Evolutionary conservation across 2,797 vertebrate genomes (phyloP).

Genomic region (Mormyrops boulengeri): DNA sequence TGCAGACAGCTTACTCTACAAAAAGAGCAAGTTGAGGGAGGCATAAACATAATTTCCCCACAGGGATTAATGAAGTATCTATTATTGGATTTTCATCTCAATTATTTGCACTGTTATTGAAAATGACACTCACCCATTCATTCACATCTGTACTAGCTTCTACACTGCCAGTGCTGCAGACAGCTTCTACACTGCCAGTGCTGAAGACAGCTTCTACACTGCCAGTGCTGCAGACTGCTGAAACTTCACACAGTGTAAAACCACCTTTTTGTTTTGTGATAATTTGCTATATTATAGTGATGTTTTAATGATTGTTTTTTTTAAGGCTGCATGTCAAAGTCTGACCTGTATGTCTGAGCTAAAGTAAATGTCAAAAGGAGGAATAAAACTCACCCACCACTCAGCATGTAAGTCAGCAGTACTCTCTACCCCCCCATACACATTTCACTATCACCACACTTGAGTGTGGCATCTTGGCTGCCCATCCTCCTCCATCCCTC

Average conservation of each 20-base stretch:
- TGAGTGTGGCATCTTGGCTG: neutral
- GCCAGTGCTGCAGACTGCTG: too few species aligned
- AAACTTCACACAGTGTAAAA: neutral
- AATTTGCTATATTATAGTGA: neutral
- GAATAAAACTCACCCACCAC: neutral
- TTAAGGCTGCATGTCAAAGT: neutral
- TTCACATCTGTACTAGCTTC: neutral
- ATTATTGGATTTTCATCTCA: neutral
- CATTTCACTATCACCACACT: neutral
- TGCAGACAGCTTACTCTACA: too few species aligned
- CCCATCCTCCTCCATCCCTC: neutral
- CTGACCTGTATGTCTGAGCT: neutral
- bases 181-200: neutral
- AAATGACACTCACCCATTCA: neutral
- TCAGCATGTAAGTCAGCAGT: neutral
- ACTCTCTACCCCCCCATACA: neutral
- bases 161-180: neutral
- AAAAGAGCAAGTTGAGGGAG: too few species aligned
- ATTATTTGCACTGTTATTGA: neutral
- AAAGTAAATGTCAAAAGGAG: neutral
- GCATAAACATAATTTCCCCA: too few species aligned
- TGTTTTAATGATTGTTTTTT: neutral
- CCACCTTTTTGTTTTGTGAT: too few species aligned
- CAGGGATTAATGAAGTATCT: too few species aligned
- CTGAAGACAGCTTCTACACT: neutral